Evolutionary conservation across 2,888 invertebrate genomes (phyloP), one percentile per base, ranked within the genome.

Genomic region (Candidula unifasciata): DNA sequence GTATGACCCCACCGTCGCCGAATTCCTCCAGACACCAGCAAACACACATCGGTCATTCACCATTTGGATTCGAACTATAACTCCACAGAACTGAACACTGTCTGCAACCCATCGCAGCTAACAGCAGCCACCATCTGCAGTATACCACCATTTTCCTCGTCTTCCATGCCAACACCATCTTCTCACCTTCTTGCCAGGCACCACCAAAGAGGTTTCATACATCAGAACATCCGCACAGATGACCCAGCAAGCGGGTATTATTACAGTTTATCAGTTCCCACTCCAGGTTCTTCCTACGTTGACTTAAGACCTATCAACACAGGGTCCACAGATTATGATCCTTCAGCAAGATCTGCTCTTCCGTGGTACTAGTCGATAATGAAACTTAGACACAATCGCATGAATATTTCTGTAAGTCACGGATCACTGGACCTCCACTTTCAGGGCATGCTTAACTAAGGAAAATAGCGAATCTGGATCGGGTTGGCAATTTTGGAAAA

Each of bases 1-100:
- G 90, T 76, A 98, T 98, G 97, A 98, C 98, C 6, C 98, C 98
- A 81, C 98, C 98, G 79, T 97, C 97, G n/a, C 98, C 98, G 5
- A 98, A 98, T 1, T 98, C 98, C 10, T n/a, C 98, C 98, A 0
- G 95, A 98, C 87, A 98, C 98, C 92, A 97, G 96, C 94, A 86
- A 90, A 54, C 87, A 83, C 52, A 86, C 89, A 16, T 86, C 91
- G 21, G 90, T 33, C 66, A 30, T 37, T 3, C 27, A 69, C 79
- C 18, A 79, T 80, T 10, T 57, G 78, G 5, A 86, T 82, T 37
- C 66, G 84, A 54, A 71, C 84, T 30, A 57, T 35, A 52, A 16
- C 27, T 44, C 6, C 24, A 24, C n/a, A 8, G 30, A 74, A 80
- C 64, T 27, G 6, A 24, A 44, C 64, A 57, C 21, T 44, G n/a